Percentiles rank a stretch among this genome's conserved stretches.
These are phyloP conservation scores for Premnoplex brunnescens DNA, from an alignment of 2,797 vertebrate species.

Conservation along the genomic window DNA sequence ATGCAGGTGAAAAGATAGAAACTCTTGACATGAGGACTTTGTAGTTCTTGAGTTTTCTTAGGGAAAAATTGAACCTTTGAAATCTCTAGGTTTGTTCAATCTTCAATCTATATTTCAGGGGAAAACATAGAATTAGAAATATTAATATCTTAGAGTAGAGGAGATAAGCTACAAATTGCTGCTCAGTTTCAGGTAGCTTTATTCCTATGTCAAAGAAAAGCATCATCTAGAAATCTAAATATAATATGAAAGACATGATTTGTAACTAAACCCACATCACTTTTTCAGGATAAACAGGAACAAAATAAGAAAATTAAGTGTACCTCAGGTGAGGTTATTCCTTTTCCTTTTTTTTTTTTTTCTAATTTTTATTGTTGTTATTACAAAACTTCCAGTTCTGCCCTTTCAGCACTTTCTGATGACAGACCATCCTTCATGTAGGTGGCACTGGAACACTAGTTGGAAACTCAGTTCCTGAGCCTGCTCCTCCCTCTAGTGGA, in stretches of 20 bases:
- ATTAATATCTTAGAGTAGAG: neutral
- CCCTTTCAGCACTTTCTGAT: neutral
- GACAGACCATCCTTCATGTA: fast-evolving
- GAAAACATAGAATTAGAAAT: neutral
- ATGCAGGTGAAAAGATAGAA: neutral
- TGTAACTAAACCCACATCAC: neutral
- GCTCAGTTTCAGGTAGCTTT: neutral
- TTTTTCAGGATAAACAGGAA: neutral
- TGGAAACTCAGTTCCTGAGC: slow-evolving; percentile 19
- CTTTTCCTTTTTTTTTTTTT: neutral
- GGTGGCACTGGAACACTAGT: neutral
- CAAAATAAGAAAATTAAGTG: neutral
- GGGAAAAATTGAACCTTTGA: neutral
- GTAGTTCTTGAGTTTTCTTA: neutral
- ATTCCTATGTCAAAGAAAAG: neutral
- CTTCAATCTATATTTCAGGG: neutral
- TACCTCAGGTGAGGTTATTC: neutral
- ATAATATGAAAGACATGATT: neutral
- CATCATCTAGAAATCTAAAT: neutral
- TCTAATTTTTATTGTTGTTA: neutral
- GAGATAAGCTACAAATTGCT: neutral
- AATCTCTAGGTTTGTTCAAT: neutral
- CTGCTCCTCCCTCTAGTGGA: slow-evolving; percentile 64
- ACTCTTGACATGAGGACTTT: neutral
- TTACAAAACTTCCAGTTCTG: neutral